Percentiles rank a stretch among this genome's conserved stretches.
Conservation (phyloP, 92 coral and sea anemone genomes). For the Meandrina meandrites region DNA sequence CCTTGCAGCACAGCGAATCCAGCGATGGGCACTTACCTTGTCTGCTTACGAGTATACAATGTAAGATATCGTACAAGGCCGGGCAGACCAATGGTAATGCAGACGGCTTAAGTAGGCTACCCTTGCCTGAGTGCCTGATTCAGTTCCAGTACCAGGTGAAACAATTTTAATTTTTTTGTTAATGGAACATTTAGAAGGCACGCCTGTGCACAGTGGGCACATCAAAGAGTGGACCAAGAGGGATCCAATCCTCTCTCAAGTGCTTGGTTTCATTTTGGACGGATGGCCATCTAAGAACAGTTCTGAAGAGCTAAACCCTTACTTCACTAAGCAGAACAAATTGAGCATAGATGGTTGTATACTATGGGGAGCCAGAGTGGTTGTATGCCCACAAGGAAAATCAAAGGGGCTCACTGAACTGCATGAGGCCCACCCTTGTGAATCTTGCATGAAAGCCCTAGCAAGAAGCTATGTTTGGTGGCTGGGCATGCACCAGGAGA, state of each 20-base stretch:
- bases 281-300: slow-evolving; percentile 55
- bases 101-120: slow-evolving; percentile 61
- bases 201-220: slow-evolving; percentile 56
- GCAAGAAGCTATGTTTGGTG: too few species aligned
- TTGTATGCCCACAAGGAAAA: slow-evolving; percentile 58
- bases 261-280: slow-evolving; percentile 37
- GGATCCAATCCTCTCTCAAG: slow-evolving; percentile 61
- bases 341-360: slow-evolving; percentile 67
- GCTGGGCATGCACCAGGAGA: slow-evolving; percentile 58
- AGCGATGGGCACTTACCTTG: slow-evolving; percentile 73
- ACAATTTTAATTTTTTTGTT: slow-evolving; percentile 48
- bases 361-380: slow-evolving; percentile 59
- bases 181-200: slow-evolving; percentile 59
- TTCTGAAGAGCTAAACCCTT: slow-evolving; percentile 43
- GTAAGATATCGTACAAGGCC: slow-evolving; percentile 46
- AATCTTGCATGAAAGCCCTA: too few species aligned
- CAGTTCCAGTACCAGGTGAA: slow-evolving; percentile 56
- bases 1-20: slow-evolving; percentile 58
- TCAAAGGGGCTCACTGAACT: slow-evolving; percentile 41
- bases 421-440: slow-evolving; percentile 66
- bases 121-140: slow-evolving; percentile 48
- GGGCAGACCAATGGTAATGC: slow-evolving; percentile 61
- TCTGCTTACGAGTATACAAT: slow-evolving; percentile 60
- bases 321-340: slow-evolving; percentile 44
- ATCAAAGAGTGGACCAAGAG: slow-evolving; percentile 55